Base-by-base conservation (phyloP, 2,113 vertebrate genomes). In the Toxostoma redivivum region DNA sequence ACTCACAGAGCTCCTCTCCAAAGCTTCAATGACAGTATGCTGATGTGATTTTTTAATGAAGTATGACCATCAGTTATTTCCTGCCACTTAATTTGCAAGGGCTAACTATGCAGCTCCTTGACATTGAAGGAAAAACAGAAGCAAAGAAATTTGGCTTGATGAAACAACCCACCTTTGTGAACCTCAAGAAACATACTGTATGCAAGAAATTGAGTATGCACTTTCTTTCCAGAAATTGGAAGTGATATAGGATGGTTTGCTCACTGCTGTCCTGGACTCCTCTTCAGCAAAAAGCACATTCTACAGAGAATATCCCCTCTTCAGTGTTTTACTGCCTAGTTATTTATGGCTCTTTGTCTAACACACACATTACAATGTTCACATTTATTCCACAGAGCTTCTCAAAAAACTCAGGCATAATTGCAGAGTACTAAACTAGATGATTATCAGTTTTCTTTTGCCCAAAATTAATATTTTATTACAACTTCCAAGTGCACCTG, bases 381-480 rank as follows among this genome's bases (percentile, higher is more conserved):
- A 79, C 17, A 50, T 50, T 67, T 85, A 73, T 61, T 85, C 45
- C 22, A 89, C 31, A 50, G 40, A 83, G 15, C 33, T 66, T 53
- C 73, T 88, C 56, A 86, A 81, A 81, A 87, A 81, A 18, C 7
- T 71, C 65, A 78, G n/a, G 12, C 37, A 24, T 76, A 76, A 67
- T 15, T 89, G 53, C 30, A 56, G 61, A 88, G 38, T 83, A 56
- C 17, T 81, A 78, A 90, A 81, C 21, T 58, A 67, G 56, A 81
- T 94, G 15, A 92, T 92, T 91, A 91, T n/a, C 47, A 35, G 71
- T 80, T 94, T 91, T 86, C 56, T 77, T 84, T 92, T 73, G 22
- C 65, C 56, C 51, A 1, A 76, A 92, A 94, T 94, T 90, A 93
- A 47, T 93, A 93, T 94, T 96, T 94, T 96, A 65, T 80, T 87